These are phyloP conservation scores for Pygmarrhopalites habei DNA, from an alignment of 1,140 invertebrate species.

Conservation along the genomic window DNA sequence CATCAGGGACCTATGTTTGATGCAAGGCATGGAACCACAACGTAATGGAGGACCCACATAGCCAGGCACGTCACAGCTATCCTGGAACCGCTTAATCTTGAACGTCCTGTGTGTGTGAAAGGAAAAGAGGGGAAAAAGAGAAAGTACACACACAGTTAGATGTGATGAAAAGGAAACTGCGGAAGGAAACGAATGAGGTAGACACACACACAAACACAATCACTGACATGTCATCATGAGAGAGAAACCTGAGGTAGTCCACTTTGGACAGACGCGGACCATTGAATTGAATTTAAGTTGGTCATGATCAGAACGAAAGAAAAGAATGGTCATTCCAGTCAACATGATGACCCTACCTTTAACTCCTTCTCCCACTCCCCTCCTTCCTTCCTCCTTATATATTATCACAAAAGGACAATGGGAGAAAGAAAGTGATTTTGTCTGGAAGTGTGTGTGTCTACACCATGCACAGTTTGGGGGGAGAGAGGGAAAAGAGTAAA, in stretches of 20 bases:
- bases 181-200: no score
- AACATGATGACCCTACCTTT: background rate
- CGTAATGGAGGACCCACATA: conserved; percentile 25
- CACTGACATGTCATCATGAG: no score
- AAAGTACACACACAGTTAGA: no score
- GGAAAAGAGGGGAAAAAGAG: background rate
- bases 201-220: no score
- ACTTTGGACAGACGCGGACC: no score
- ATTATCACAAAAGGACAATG: background rate
- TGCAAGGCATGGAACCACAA: conserved; percentile 29
- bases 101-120: conserved; percentile 18
- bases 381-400: background rate
- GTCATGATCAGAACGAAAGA: background rate
- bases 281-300: background rate
- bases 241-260: no score
- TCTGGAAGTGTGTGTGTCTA: background rate
- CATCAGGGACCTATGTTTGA: conserved; percentile 23
- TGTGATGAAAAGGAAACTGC: no score
- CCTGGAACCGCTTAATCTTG: conserved; percentile 24
- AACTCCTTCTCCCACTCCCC: background rate
- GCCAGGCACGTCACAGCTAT: conserved; percentile 19
- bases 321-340: background rate
- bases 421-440: background rate
- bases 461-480: no score
- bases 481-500: no score